phyloP scores from a whole-genome alignment of 2,797 vertebrate genomes.

The Anisognathus igniventris region DNA sequence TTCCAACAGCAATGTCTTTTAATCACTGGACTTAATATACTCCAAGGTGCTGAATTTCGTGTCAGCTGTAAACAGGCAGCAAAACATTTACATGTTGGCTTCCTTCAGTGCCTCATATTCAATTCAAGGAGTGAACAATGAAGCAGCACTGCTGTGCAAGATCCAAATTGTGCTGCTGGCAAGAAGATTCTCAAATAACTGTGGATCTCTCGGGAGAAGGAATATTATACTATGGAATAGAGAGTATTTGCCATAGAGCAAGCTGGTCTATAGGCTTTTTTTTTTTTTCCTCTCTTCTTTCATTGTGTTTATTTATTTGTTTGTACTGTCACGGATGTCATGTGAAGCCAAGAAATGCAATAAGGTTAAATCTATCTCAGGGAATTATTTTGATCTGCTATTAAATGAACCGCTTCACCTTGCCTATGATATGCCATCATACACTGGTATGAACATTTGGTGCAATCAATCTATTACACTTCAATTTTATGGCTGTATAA shows the following conservation, averaged over 20 bases:
- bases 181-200: conserved; percentile 68
- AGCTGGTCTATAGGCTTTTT: background rate
- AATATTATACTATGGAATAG: conserved; percentile 49
- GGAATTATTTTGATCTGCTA: conserved; percentile 29
- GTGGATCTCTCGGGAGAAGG: conserved; percentile 49
- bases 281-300: background rate
- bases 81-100: conserved; percentile 35
- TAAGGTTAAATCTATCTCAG: conserved; percentile 31
- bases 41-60: background rate
- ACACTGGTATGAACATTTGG: conserved; percentile 66
- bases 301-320: conserved; percentile 44
- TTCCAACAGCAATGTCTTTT: conserved; percentile 24
- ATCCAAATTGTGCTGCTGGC: conserved; percentile 67
- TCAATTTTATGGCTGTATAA: conserved; percentile 79
- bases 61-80: conserved; percentile 13
- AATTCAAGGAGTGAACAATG: conserved; percentile 53
- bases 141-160: conserved; percentile 44
- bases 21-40: background rate
- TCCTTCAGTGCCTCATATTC: background rate
- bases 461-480: conserved; percentile 75
- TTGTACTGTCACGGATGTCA: conserved; percentile 7
- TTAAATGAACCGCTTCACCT: conserved; percentile 57
- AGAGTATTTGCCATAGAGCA: conserved; percentile 29
- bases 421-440: conserved; percentile 65
- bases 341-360: conserved; percentile 31